Evolutionary conservation across 2,113 vertebrate genomes (phyloP), one percentile per base, ranked within the genome.

Genomic region (Hystrix brachyura): DNA sequence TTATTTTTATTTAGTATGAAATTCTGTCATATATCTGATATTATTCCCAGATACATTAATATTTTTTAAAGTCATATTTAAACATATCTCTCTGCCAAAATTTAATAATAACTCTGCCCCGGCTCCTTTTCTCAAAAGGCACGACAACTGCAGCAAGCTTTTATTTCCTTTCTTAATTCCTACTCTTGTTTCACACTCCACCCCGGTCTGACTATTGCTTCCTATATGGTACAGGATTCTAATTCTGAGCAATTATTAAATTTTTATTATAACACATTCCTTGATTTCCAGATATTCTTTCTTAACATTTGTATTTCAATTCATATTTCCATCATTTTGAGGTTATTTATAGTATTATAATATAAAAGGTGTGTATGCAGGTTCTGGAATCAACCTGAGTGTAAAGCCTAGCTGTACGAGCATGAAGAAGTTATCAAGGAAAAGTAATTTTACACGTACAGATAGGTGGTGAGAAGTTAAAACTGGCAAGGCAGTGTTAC

Each of bases 281-380:
- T 82, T 87, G 71, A 21, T 74, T 88, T 84, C 59, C 14, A 90
- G 80, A 85, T 79, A 81, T 53, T 81, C 34, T 93, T 90, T 95
- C 11, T 94, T 94, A 87, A 83, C 11, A 55, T 48, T 87, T 60
- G 17, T 48, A 60, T 78, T 92, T 72, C 69, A 80, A 79, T 55
- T 84, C 53, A 74, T 48, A 5, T 29, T 82, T 90, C 18, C 34
- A 67, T 78, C 38, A 65, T 55, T 34, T 27, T 87, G 84, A 92
- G 10, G 53, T 15, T 74, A 21, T 59, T 67, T 81, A 53, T n/a
- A n/a, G 57, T 27, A 19, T 87, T 64, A 17, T 5, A 59, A 46
- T 76, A 29, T 65, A 19, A 25, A 94, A 48, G 48, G 3, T 48
- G 55, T 82, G 9, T n/a, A 18, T 85, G 43, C 12, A 48, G 7